A percentile compares a stretch with the other conserved stretches of the same genome.
These are phyloP conservation scores for Oreochromis mossambicus DNA, from an alignment of 2,797 vertebrate species.

Conservation along the genomic window DNA sequence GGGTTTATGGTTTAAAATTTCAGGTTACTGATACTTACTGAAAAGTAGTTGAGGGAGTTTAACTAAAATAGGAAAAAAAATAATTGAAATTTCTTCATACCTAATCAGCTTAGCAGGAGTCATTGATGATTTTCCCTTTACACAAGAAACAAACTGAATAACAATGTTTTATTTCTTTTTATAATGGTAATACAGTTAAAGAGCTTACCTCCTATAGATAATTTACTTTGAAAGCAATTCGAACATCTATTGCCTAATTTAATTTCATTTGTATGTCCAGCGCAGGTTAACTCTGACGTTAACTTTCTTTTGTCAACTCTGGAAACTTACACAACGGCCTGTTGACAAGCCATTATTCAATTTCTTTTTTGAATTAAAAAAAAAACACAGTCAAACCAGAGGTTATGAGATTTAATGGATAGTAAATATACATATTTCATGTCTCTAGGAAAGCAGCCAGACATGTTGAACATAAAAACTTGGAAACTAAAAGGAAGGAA, in stretches of 20 bases:
- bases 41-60: background rate
- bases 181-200: background rate
- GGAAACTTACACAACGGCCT: background rate
- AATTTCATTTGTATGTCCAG: accelerated
- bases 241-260: background rate
- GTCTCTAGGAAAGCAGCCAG: background rate
- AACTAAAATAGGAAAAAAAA: background rate
- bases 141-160: background rate
- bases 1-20: background rate
- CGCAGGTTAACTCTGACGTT: background rate
- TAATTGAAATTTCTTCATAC: background rate
- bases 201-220: background rate
- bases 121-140: background rate
- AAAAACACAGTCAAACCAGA: background rate
- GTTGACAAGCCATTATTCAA: background rate
- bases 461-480: background rate
- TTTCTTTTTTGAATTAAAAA: background rate
- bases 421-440: background rate
- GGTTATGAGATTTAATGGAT: background rate
- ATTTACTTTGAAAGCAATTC: background rate
- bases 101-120: background rate
- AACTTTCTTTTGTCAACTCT: background rate
- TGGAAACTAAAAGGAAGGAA: background rate
- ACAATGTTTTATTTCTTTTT: background rate
- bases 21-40: background rate